Conservation (phyloP, 2,797 vertebrate genomes). For the Sebastes oblongus region DNA sequence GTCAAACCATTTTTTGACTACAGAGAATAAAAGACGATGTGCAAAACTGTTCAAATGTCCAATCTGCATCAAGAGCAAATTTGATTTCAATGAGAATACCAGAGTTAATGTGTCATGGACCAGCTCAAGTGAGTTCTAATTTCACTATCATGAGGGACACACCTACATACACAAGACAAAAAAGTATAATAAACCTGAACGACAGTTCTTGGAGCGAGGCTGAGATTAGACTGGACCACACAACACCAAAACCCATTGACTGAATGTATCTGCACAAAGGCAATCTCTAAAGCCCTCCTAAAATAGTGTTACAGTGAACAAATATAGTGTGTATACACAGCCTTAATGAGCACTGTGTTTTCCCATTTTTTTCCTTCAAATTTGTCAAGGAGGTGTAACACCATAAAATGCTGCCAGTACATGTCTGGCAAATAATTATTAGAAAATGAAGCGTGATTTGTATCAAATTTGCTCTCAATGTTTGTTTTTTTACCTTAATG, state of each 20-base stretch:
- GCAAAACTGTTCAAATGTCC: neutral
- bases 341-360: neutral
- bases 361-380: neutral
- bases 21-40: neutral
- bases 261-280: neutral
- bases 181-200: neutral
- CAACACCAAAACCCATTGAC: neutral
- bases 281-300: neutral
- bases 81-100: neutral
- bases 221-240: neutral
- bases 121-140: neutral
- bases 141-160: neutral
- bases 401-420: slow-evolving; percentile 1
- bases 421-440: neutral
- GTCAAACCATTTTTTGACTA: slow-evolving; percentile 6
- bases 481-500: neutral
- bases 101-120: neutral
- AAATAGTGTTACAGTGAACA: neutral
- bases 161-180: neutral
- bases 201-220: neutral
- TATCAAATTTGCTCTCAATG: slow-evolving; percentile 1
- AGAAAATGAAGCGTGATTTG: neutral
- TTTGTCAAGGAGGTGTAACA: neutral
- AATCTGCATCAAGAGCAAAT: slow-evolving; percentile 6
- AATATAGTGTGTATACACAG: neutral